Percentiles rank a stretch among this genome's conserved stretches.
Evolutionary conservation across 2,113 vertebrate genomes (phyloP).

Genomic region (Ardeotis arabs): DNA sequence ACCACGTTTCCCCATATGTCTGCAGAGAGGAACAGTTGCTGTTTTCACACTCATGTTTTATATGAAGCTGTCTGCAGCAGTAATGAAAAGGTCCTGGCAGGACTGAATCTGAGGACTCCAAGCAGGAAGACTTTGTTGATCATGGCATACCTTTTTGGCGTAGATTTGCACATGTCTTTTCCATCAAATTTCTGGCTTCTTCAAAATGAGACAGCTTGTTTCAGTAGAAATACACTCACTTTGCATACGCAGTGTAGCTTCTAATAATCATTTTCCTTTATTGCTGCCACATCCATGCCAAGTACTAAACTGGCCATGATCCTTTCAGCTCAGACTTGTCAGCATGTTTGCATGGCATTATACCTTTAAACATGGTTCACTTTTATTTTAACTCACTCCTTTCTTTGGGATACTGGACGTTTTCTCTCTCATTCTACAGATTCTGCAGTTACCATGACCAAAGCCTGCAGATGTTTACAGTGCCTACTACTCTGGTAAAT

Average conservation of each 20-base stretch:
- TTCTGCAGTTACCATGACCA: background rate
- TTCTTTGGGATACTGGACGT: background rate
- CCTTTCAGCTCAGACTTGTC: background rate
- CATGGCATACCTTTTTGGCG: background rate
- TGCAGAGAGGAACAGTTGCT: background rate
- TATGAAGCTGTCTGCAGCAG: background rate
- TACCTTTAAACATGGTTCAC: background rate
- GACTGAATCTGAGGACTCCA: background rate
- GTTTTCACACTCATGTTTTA: background rate
- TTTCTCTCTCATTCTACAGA: background rate
- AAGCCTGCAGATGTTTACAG: background rate
- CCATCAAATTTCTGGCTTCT: background rate
- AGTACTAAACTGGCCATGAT: background rate
- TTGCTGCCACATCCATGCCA: background rate
- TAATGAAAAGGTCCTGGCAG: background rate
- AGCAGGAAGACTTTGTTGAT: constrained; percentile 39
- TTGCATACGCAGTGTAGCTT: background rate
- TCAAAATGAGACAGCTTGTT: background rate
- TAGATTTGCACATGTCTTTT: background rate
- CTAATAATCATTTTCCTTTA: background rate
- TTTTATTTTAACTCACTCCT: background rate
- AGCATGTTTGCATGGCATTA: background rate
- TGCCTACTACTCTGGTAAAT: background rate
- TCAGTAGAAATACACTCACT: background rate
- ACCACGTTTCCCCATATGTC: background rate